Evolutionary conservation across 1,140 invertebrate species (phyloP).

Genomic region (Trichonephila clavipes): DNA sequence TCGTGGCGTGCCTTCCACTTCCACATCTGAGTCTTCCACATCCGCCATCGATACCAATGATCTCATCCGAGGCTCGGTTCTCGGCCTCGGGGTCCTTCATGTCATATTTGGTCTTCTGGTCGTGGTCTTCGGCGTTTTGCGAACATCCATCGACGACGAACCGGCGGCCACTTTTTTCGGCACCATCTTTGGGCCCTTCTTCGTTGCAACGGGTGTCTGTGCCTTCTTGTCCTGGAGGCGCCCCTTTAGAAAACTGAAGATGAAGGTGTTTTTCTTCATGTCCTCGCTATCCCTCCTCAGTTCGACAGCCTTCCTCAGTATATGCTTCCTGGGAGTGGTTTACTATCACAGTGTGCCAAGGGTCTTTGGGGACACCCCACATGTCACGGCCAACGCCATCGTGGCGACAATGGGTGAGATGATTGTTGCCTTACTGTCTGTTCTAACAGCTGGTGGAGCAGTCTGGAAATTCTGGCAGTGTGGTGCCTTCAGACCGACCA

Average conservation of each 20-base stretch:
- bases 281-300: background rate
- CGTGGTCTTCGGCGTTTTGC: slow-evolving; percentile 36
- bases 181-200: slow-evolving; percentile 62
- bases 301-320: background rate
- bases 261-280: slow-evolving; percentile 55
- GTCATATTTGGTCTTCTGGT: slow-evolving; percentile 59
- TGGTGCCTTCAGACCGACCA: slow-evolving; percentile 10
- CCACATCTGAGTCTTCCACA: slow-evolving; percentile 33
- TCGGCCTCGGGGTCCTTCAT: slow-evolving; percentile 58
- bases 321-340: slow-evolving; percentile 48
- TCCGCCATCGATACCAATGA: slow-evolving; percentile 42
- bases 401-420: slow-evolving; percentile 35
- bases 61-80: slow-evolving; percentile 45
- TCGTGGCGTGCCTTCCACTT: slow-evolving; percentile 44
- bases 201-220: slow-evolving; percentile 40
- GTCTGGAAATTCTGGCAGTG: slow-evolving; percentile 39
- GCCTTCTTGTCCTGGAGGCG: slow-evolving; percentile 50
- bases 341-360: slow-evolving; percentile 56
- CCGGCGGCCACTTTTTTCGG: slow-evolving; percentile 51
- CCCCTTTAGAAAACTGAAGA: slow-evolving; percentile 59
- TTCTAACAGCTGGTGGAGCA: slow-evolving; percentile 40
- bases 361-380: slow-evolving; percentile 36
- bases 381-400: slow-evolving; percentile 53
- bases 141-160: slow-evolving; percentile 42
- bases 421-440: slow-evolving; percentile 7